Percentiles rank a stretch among this genome's conserved stretches.
These are phyloP conservation scores for Tinamus major DNA, from an alignment of 2,797 vertebrate species.

Conservation along the genomic window DNA sequence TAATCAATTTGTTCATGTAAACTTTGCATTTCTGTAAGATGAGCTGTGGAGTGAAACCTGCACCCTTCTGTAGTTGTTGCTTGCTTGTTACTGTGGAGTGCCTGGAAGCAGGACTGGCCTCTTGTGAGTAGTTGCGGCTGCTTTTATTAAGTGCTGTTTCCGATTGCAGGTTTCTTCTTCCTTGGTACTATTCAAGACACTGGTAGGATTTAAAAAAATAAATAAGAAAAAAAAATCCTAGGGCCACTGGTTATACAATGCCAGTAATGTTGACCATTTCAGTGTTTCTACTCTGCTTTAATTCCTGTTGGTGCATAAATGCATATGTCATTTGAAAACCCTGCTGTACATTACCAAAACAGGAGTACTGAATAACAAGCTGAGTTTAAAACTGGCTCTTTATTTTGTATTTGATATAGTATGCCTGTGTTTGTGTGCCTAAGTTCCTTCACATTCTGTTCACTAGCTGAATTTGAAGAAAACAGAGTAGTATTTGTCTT, in stretches of 20 bases:
- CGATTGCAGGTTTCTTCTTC: background rate
- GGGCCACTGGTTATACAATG: background rate
- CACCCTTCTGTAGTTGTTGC: background rate
- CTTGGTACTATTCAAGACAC: background rate
- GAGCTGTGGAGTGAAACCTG: background rate
- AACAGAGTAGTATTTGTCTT: background rate
- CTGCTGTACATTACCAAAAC: rapidly evolving
- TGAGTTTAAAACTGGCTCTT: background rate
- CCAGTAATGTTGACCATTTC: background rate
- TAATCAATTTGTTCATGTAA: background rate
- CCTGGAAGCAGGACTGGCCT: background rate
- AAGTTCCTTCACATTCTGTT: background rate
- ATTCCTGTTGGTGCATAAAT: background rate
- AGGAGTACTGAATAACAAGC: background rate
- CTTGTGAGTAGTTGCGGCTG: background rate
- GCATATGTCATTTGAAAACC: background rate
- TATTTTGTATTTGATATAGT: too few species aligned
- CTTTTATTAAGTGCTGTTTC: background rate
- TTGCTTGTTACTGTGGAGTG: background rate
- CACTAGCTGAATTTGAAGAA: too few species aligned
- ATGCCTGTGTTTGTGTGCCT: background rate
- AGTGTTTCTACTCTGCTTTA: background rate
- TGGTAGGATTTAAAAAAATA: background rate
- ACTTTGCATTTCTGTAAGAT: background rate
- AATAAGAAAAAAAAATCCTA: background rate